Evolutionary conservation across 2,797 vertebrate genomes (phyloP), one percentile per base, ranked within the genome.

Genomic region (Calcarius lapponicus): DNA sequence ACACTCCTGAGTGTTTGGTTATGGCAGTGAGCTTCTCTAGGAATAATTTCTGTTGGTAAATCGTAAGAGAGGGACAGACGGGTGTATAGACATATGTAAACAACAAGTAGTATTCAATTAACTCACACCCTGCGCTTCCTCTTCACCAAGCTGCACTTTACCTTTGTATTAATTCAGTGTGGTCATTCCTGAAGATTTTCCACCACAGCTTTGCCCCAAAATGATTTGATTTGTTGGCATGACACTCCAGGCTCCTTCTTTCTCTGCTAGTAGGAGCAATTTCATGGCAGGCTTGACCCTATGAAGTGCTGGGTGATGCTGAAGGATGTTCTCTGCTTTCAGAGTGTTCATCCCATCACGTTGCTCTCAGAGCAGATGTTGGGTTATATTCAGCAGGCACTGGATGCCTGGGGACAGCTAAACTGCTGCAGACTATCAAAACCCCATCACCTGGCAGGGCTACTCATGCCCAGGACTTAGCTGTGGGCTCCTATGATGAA

Each of bases 341-440:
- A 66, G 54, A 53, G 28, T 0, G 1, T 8, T 57, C 47, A 13
- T n/a, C 29, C 4, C 42, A 10, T 21, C 40, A 2, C 0, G 4
- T 4, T 50, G 10, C 42, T 69, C 70, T 36, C 34, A 17, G 40
- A 31, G 10, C 2, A 7, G 67, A 72, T 86, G 29, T 3, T 80
- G 81, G 18, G 4, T 47, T 76, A 6, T 8, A 10, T 66, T 73
- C 74, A 73, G 79, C 57, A 73, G 51, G 45, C 26, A 22, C 28
- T 40, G 74, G 16, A 31, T 45, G 18, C 22, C 54, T 75, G 42
- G 47, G 60, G 15, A 38, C 3, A 2, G 6, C 31, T 26, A 56
- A 89, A 70, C n/a, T 72, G 61, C 66, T 62, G 34, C 18, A 70
- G 43, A 58, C 12, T 18, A 38, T 62, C 43, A 34, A 70, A 80